Evolutionary conservation across 2,888 invertebrate genomes (phyloP), one percentile per base, ranked within the genome.

Genomic region (Odontocerum albicorne): DNA sequence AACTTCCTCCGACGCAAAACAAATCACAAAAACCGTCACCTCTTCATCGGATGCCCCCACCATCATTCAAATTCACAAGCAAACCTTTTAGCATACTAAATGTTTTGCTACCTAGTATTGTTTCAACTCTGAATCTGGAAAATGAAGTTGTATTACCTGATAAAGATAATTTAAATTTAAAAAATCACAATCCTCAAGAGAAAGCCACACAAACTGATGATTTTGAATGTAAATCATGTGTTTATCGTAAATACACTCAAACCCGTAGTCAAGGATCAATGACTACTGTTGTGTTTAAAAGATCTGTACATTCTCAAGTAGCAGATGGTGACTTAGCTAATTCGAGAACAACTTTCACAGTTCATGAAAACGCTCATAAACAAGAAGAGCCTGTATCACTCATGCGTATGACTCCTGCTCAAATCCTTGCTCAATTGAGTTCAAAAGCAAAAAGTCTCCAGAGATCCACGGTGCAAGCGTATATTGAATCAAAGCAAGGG

Each of bases 331-430:
- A 49, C 21, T 44, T 57, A 16, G 15, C 12, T 2, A 49, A 35
- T 35, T 57, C 57, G 4, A 53, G 39, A 8, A 22, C 44, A 4
- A 27, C 44, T 8, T 57, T 57, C 33, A 44, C 52, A 10, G 22
- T 49, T 2, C 43, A 36, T 13, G 12, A 13, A 15, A 13, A 13
- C 7, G 21, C 51, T 16, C 8, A 22, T 4, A 32, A 32, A 13
- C 31, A 21, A n/a, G 50, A 50, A 12, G 33, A 43, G 38, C 46
- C 47, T 3, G 38, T 57, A 12, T 59, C 59, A n/a, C 39, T 59
- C 20, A 59, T 52, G 52, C 55, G 55, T 42, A 52, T 59, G 52
- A 59, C 59, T 17, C 52, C 59, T 3, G 59, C 59, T 13, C 55
- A 59, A 35, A 55, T 59, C 12, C 45, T 59, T 2, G 50, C 50